Base-by-base conservation (phyloP, 2,888 invertebrate species). In the Carterocephalus palaemon region DNA sequence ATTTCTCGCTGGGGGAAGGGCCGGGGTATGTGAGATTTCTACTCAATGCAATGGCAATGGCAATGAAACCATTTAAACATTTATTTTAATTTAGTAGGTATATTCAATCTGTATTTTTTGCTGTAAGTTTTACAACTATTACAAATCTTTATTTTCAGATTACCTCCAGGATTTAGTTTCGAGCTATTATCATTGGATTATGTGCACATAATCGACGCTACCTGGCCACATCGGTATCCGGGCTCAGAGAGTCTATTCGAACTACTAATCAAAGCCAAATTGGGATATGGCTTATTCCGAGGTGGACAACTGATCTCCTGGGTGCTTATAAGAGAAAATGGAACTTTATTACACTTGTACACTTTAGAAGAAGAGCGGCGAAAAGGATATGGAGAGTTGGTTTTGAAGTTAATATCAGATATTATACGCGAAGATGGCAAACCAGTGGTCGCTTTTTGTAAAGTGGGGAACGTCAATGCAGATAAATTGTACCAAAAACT, bases 161-260 rank as follows among this genome's bases (percentile, higher is more conserved):
- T 66, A 19, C 64, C 69, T 1, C 29, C 48, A 17, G 59, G 47
- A 7, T 50, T 64, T 1, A 54, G 56, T 3, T 67, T 76, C 16
- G 57, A 58, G 0, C 51, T 48, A 1, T 46, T 77, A n/a, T 56
- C 63, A 8, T 46, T 52, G 2, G 59, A 78, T 12, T 48, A 69
- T 22, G 31, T 67, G 0, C 56, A 64, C 0, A 22, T 70, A 2
- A 49, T 76, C 1, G 59, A 79, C 48, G 53, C 60, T 0, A 59
- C 53, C 0, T 79, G 78, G 79, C 71, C 74, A 1, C 72, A 72
- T 28, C 60, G 61, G 16, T 71, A 66, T 36, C 52, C 60, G 0
- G 53, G 51, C 4, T 56, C 59, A 0, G 24, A 41, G 7, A 53
- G 55, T 50, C 51, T 55, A 29, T 57, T 59, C 37, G 23, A 51